Evolutionary conservation across 1,140 invertebrate genomes (phyloP).

Genomic region (Drosophila grimshawi): DNA sequence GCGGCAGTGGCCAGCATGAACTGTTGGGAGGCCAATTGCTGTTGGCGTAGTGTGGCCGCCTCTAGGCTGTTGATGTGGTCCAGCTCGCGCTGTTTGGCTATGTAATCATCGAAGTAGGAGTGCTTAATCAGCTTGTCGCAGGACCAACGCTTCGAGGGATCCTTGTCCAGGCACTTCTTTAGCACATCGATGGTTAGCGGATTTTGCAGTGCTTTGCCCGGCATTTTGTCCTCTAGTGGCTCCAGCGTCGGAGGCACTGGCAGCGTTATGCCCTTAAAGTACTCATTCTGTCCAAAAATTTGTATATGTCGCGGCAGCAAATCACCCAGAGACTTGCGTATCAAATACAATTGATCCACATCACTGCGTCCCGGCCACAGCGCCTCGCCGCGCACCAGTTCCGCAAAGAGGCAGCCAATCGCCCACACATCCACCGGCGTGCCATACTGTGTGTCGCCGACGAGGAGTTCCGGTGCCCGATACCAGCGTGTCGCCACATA

Average conservation of each 20-base stretch:
- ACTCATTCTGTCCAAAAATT: constrained; percentile 97
- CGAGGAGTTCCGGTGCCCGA: constrained; percentile 96
- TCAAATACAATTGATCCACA: constrained; percentile 98
- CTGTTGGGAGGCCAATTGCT: constrained; percentile 73
- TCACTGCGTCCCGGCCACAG: constrained; percentile 99
- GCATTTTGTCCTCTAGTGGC: constrained; percentile 93
- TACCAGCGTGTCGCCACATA: constrained; percentile 99
- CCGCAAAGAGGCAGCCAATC: constrained; percentile 92
- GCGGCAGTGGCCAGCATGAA: constrained; percentile 73
- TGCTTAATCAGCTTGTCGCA: constrained; percentile 96
- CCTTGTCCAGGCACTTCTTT: constrained; percentile 97
- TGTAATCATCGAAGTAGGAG: constrained; percentile 85
- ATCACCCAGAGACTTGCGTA: constrained; percentile 95
- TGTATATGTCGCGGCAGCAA: constrained; percentile 96
- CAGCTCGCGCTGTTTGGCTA: constrained; percentile 79
- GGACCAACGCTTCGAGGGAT: constrained; percentile 95
- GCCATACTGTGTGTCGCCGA: constrained; percentile 98
- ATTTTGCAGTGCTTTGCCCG: constrained; percentile 88
- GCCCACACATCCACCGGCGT: constrained; percentile 98
- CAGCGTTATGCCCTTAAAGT: constrained; percentile 94
- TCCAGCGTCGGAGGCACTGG: constrained; percentile 95
- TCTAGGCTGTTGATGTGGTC: constrained; percentile 75
- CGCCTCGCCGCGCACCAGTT: constrained; percentile 97
- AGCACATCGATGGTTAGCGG: constrained; percentile 93
- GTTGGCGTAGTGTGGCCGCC: constrained; percentile 71